Evolutionary conservation across 2,888 invertebrate species (phyloP).

Genomic region (Mamestra brassicae): DNA sequence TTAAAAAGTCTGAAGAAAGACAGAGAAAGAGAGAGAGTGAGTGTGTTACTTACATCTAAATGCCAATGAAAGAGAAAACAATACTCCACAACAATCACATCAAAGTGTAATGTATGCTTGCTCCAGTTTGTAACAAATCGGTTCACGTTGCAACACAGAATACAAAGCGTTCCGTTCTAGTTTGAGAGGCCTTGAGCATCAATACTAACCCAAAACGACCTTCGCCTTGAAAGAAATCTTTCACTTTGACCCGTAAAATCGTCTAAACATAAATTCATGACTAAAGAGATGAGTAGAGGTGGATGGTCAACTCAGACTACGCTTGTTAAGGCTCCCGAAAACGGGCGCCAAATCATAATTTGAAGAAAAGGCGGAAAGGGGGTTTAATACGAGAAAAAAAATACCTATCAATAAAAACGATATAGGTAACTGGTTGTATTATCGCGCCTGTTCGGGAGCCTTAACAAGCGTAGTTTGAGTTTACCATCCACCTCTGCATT

Average conservation of each 20-base stretch:
- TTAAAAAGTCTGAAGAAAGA: no score
- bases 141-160: constrained; percentile 24
- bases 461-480: no score
- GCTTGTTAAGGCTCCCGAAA: no score
- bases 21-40: no score
- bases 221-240: constrained; percentile 20
- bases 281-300: not conserved
- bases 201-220: not conserved
- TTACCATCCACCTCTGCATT: no score
- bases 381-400: no score
- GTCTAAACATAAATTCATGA: not conserved
- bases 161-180: constrained; percentile 21
- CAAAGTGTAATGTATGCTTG: constrained; percentile 9
- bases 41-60: not conserved
- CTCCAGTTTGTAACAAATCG: constrained; percentile 28
- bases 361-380: no score
- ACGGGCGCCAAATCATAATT: no score
- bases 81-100: constrained; percentile 1
- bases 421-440: no score
- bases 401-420: no score
- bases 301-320: no score
- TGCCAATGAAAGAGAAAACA: not conserved
- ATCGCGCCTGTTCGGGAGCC: no score
- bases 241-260: constrained; percentile 13
- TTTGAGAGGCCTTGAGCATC: constrained; percentile 25